Evolutionary conservation across 2,113 vertebrate species (phyloP).

Genomic region (Geothlypis trichas): DNA sequence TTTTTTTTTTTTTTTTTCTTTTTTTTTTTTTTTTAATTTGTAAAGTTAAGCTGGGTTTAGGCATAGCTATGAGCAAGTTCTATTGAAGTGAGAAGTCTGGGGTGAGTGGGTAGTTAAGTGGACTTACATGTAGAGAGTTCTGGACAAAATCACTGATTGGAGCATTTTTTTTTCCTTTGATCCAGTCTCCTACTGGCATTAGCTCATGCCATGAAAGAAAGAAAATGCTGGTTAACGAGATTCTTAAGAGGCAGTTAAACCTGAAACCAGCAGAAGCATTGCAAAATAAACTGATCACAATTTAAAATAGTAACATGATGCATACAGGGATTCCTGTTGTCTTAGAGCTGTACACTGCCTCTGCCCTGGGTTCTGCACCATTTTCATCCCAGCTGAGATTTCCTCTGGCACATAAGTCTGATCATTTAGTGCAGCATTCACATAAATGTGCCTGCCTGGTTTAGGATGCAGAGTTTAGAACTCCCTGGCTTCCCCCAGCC

Average conservation of each 20-base stretch:
- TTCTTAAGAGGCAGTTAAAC: background rate
- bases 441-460: background rate
- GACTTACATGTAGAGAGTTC: background rate
- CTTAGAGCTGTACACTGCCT: background rate
- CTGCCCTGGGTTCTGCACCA: background rate
- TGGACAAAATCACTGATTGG: background rate
- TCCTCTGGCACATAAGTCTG: accelerated
- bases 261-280: background rate
- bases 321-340: accelerated
- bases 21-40: background rate
- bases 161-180: background rate
- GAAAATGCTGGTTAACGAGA: background rate
- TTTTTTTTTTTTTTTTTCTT: background rate
- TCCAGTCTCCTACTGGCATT: background rate
- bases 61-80: background rate
- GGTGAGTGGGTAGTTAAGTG: background rate
- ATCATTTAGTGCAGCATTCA: background rate
- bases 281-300: background rate
- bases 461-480: background rate
- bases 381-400: background rate
- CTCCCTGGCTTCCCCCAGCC: background rate
- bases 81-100: background rate
- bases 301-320: background rate
- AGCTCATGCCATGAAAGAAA: background rate
- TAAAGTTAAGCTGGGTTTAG: background rate